Evolutionary conservation across 2,888 invertebrate genomes (phyloP).

Genomic region (Hydrotaea diabolus): DNA sequence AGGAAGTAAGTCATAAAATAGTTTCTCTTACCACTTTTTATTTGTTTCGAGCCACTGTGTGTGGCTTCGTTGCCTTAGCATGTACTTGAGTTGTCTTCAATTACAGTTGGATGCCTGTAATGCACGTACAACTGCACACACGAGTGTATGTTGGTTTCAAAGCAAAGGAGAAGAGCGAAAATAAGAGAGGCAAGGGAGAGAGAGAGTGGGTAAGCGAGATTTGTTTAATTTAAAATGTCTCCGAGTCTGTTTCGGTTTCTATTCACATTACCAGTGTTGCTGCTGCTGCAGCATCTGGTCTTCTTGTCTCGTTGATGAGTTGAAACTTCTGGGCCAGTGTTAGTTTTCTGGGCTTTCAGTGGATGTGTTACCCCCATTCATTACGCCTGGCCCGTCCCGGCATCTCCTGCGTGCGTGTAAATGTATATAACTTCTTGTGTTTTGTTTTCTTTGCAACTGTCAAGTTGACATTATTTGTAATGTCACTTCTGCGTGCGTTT

Average conservation of each 20-base stretch:
- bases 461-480: conserved; percentile 45
- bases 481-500: conserved; percentile 33
- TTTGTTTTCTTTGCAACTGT: conserved; percentile 43
- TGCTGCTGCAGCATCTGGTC: background rate
- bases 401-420: background rate
- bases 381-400: too few species aligned
- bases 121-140: background rate
- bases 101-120: background rate
- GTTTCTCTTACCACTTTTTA: too few species aligned
- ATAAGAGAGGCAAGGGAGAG: too few species aligned
- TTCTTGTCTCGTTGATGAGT: background rate
- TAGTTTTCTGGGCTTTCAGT: conserved; percentile 2
- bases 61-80: background rate
- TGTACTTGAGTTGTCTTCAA: conserved; percentile 5
- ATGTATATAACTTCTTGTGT: conserved; percentile 1
- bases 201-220: background rate
- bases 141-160: background rate
- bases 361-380: background rate
- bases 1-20: too few species aligned
- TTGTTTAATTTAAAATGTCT: conserved; percentile 15
- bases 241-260: background rate
- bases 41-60: too few species aligned
- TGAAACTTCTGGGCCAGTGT: conserved; percentile 12
- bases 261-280: background rate
- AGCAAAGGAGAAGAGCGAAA: background rate